Evolutionary conservation across 2,113 vertebrate genomes (phyloP).

Genomic region (Ammospiza caudacuta): DNA sequence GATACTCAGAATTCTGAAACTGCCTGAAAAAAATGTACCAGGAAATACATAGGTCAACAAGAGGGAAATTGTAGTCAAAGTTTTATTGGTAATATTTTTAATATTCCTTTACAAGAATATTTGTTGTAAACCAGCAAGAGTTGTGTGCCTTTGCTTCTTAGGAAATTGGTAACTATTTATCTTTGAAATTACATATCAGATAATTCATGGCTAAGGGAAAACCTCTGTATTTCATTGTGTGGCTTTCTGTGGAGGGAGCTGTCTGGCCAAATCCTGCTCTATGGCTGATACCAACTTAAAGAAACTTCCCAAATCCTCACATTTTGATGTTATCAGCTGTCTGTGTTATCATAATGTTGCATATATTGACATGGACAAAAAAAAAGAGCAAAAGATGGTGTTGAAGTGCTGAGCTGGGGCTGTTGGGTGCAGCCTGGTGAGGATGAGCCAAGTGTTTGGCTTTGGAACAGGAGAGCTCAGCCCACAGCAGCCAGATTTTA

Average conservation of each 20-base stretch:
- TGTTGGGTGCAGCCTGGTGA: neutral
- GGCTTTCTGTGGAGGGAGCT: neutral
- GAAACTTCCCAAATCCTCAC: neutral
- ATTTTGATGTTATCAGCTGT: neutral
- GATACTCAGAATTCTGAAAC: neutral
- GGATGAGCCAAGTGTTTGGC: neutral
- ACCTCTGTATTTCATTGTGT: neutral
- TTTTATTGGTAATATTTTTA: neutral
- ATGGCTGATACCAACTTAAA: neutral
- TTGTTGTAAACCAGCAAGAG: neutral
- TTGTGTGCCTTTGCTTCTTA: neutral
- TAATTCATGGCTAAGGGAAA: neutral
- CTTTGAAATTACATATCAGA: neutral
- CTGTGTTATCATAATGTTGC: neutral
- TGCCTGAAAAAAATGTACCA: neutral
- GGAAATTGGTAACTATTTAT: neutral
- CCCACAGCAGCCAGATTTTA: rapidly evolving
- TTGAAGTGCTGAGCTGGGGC: neutral
- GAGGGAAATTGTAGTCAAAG: neutral
- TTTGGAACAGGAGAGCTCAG: neutral
- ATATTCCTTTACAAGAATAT: neutral
- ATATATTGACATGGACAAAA: neutral
- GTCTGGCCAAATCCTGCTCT: neutral
- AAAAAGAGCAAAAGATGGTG: neutral
- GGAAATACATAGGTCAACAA: neutral